phyloP scores from a whole-genome alignment of 1,140 invertebrate genomes.

The Aradophagus sp. region DNA sequence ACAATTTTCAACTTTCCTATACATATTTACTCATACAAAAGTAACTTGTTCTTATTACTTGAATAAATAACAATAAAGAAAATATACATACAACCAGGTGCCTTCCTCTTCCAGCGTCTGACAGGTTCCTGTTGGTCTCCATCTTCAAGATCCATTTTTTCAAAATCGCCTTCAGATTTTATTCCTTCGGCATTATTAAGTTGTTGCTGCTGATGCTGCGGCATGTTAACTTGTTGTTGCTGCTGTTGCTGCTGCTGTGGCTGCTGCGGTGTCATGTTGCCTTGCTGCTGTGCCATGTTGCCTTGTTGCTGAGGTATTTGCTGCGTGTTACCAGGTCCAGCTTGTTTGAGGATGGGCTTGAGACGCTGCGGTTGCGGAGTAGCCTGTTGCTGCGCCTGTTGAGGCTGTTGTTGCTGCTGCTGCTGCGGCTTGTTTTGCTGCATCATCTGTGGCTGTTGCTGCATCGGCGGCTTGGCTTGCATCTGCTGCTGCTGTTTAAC shows the following conservation, averaged over 20 bases:
- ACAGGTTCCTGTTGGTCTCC: constrained; percentile 50
- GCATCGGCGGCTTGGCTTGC: constrained; percentile 30
- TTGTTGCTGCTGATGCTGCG: too few relatives aligned
- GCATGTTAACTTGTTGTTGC: neutral
- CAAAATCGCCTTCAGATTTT: too few relatives aligned
- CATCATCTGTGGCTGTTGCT: constrained; percentile 33
- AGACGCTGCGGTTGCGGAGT: constrained; percentile 60
- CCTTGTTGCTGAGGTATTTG: neutral
- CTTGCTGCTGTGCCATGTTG: constrained; percentile 7
- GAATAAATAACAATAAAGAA: neutral
- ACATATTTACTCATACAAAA: too few relatives aligned
- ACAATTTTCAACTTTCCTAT: too few relatives aligned
- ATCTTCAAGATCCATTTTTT: constrained; percentile 44
- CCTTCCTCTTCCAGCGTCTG: constrained; percentile 65
- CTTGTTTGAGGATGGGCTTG: constrained; percentile 68
- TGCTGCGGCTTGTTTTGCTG: constrained; percentile 9
- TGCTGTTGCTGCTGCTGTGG: constrained; percentile 6
- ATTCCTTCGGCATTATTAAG: too few relatives aligned
- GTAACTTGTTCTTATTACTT: neutral
- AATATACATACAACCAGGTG: constrained; percentile 67
- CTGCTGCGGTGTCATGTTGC: constrained; percentile 25
- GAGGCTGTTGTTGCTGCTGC: constrained; percentile 16
- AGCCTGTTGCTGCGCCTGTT: constrained; percentile 25
- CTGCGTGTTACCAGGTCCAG: constrained; percentile 7
- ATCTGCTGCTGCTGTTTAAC: constrained; percentile 17